These are phyloP conservation scores for Drosophila mercatorum DNA, from an alignment of 2,888 invertebrate species.

Conservation along the genomic window DNA sequence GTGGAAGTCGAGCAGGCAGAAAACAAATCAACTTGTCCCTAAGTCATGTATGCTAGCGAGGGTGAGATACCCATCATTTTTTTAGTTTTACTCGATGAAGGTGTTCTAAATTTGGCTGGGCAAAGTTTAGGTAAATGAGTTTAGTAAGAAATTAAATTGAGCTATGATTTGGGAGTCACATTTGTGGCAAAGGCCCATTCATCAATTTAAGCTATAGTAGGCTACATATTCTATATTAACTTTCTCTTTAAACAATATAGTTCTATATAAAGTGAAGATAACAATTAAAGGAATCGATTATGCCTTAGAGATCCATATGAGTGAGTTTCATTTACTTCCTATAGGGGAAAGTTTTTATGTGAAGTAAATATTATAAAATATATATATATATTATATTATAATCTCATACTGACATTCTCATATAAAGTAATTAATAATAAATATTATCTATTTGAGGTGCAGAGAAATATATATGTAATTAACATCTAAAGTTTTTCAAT, in stretches of 20 bases:
- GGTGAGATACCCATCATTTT: not conserved
- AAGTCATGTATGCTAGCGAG: not conserved
- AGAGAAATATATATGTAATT: no score
- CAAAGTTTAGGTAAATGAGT: not conserved
- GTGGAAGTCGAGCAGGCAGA: slow-evolving; percentile 25
- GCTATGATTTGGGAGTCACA: no score
- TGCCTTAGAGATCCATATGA: no score
- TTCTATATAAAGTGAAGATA: not conserved
- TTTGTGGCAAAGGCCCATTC: no score
- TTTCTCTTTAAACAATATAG: not conserved
- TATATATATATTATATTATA: not conserved
- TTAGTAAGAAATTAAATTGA: not conserved
- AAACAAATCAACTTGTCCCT: not conserved
- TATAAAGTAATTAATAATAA: not conserved
- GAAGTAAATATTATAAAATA: not conserved
- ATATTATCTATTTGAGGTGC: not conserved
- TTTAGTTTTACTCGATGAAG: no score
- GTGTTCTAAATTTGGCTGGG: not conserved
- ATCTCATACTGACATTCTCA: not conserved
- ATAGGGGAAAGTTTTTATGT: not conserved
- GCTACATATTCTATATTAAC: no score
- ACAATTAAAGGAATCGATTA: not conserved
- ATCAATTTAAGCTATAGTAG: no score
- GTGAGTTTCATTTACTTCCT: not conserved
- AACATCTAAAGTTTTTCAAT: no score